Conservation (phyloP, 2,797 vertebrate genomes). For the Petrocephalus sullivani region DNA sequence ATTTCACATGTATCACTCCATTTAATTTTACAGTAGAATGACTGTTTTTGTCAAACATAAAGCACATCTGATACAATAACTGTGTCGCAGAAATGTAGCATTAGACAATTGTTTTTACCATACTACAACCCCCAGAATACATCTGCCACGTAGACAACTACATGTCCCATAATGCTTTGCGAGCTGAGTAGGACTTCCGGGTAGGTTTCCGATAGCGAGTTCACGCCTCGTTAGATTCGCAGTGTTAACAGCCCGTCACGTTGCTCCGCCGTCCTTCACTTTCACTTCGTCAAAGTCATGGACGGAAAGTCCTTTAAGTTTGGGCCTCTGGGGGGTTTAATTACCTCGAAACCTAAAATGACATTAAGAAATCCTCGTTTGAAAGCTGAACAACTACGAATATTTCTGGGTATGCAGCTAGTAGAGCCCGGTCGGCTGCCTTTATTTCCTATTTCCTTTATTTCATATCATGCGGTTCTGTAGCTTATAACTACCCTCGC, state of each 20-base stretch:
- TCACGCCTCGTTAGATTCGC: not conserved
- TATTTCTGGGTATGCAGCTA: too few relatives aligned
- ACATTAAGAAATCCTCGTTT: not conserved
- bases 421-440: too few relatives aligned
- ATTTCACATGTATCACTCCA: not conserved
- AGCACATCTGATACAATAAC: not conserved
- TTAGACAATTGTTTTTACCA: not conserved
- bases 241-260: not conserved
- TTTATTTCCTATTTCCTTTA: not conserved
- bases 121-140: slow-evolving; percentile 28
- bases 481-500: not conserved
- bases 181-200: slow-evolving; percentile 44
- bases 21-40: not conserved
- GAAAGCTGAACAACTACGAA: not conserved
- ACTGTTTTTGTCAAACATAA: not conserved
- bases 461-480: not conserved
- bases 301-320: not conserved
- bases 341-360: not conserved
- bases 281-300: not conserved
- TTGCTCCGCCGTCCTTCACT: not conserved
- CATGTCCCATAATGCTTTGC: slow-evolving; percentile 44
- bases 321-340: not conserved
- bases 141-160: slow-evolving; percentile 34
- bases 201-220: slow-evolving; percentile 28
- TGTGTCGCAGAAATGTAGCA: not conserved